phyloP scores from a whole-genome alignment of 2,113 vertebrate species.

The Hucho hucho region DNA sequence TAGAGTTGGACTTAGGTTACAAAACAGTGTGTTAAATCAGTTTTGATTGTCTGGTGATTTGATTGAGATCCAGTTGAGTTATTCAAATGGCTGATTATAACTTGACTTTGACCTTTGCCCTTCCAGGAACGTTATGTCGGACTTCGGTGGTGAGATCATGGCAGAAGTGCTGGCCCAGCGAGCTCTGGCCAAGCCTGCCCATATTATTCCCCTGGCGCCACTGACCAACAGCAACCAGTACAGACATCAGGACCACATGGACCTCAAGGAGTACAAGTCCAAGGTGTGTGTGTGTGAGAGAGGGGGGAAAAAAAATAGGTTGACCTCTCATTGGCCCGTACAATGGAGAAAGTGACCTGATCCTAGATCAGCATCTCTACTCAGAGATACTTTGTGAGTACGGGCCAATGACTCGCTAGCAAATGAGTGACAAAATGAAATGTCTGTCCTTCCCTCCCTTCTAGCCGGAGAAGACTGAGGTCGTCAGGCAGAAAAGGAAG shows the following conservation, averaged over 20 bases:
- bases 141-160: slow-evolving; percentile 92
- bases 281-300: slow-evolving; percentile 73
- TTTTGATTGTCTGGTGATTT: no score
- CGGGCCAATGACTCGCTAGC: no score
- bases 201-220: slow-evolving; percentile 90
- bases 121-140: slow-evolving; percentile 87
- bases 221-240: slow-evolving; percentile 80
- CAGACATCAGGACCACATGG: slow-evolving; percentile 90
- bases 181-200: slow-evolving; percentile 88
- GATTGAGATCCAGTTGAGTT: no score
- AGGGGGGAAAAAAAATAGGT: background rate
- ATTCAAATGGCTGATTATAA: no score
- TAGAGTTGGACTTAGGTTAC: no score
- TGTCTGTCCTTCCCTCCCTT: background rate
- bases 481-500: slow-evolving; percentile 93
- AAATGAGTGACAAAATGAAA: no score
- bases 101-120: no score
- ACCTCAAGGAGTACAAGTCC: slow-evolving; percentile 90
- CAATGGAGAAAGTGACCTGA: no score
- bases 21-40: no score
- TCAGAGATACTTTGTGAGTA: no score
- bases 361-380: no score
- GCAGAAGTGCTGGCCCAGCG: slow-evolving; percentile 95
- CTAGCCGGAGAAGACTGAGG: slow-evolving; percentile 92
- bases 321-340: background rate